A percentile compares a stretch with the other conserved stretches of the same genome.
phyloP scores from a whole-genome alignment of 2,113 vertebrate genomes.

The Hippocampus comes region DNA sequence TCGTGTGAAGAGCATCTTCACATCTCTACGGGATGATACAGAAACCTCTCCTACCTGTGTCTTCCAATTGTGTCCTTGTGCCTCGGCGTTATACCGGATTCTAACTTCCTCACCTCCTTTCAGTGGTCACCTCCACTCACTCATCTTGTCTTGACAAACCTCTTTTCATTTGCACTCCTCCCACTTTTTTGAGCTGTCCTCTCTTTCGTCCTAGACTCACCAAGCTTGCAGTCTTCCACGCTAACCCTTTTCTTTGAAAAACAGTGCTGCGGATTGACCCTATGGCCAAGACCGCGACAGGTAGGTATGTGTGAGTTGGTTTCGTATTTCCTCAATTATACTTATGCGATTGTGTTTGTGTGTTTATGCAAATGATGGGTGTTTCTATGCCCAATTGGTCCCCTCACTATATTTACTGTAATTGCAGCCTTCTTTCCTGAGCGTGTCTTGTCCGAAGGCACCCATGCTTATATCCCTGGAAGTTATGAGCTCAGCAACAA shows the following conservation, averaged over 20 bases:
- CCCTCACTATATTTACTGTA: conserved; percentile 11
- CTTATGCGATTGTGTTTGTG: not conserved
- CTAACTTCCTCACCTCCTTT: not conserved
- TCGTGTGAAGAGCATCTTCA: not conserved
- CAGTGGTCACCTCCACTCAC: not conserved
- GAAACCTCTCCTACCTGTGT: not conserved
- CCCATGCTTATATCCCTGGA: conserved; percentile 13
- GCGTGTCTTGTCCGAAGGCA: conserved; percentile 22
- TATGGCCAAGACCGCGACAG: not conserved
- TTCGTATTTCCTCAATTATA: not conserved
- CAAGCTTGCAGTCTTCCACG: not conserved
- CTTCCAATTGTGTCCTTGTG: not conserved
- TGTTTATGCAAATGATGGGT: not conserved
- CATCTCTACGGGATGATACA: not conserved
- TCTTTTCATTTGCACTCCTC: not conserved
- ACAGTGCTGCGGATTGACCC: conserved; percentile 9
- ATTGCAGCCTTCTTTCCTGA: conserved; percentile 18
- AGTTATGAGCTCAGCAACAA: conserved; percentile 1
- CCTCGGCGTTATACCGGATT: not conserved
- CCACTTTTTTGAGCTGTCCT: not conserved
- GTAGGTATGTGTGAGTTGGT: not conserved
- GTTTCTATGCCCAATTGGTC: not conserved
- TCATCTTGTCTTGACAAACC: not conserved
- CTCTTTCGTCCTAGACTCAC: not conserved
- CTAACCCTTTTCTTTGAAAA: conserved; percentile 12